Evolutionary conservation across 2,888 invertebrate genomes (phyloP), one percentile per base, ranked within the genome.

Genomic region (Bellardia bayeri): DNA sequence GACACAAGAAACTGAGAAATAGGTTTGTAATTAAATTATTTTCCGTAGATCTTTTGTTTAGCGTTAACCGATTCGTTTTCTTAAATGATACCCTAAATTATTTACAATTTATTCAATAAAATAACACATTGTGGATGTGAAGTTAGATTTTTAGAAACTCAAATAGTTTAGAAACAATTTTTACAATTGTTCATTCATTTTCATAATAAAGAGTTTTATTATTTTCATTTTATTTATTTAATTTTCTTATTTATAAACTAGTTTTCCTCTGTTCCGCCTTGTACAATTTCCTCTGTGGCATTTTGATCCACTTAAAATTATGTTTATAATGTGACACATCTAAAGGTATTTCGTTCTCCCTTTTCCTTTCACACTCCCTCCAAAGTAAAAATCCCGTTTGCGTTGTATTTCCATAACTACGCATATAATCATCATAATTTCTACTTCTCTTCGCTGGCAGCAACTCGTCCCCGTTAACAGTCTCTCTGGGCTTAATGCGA

Each of bases 341-440:
- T 0, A 81, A 33, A 0, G 89, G 87, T 0, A 51, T 64, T n/a
- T 81, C 74, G 5, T 49, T 9, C 1, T 81, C 68, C 6, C 63
- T n/a, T 7, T 56, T 54, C 5, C 82, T 84, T 49, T 82, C 58
- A 23, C 87, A 85, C 1, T 37, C 30, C 14, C 85, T 85, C 85
- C 83, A 89, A 2, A 49, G 33, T 0, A 85, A 71, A 0, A 89
- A 58, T 1, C 90, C 90, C 16, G 89, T 89, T n/a, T 85, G 75
- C 0, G 90, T 90, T 0, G 63, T 37, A 74, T 90, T 90, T 0
- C 90, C 90, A 83, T 78, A 90, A 68, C 90, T 89, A 0, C 79
- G 69, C 37, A 90, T 42, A 3, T 72, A 69, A 83, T 90, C 90
- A 7, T 87, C 82, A 8, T 81, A 69, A 0, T 23, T 13, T 4